These are phyloP conservation scores for Mamestra brassicae DNA, from an alignment of 2,888 invertebrate genomes.

Conservation along the genomic window DNA sequence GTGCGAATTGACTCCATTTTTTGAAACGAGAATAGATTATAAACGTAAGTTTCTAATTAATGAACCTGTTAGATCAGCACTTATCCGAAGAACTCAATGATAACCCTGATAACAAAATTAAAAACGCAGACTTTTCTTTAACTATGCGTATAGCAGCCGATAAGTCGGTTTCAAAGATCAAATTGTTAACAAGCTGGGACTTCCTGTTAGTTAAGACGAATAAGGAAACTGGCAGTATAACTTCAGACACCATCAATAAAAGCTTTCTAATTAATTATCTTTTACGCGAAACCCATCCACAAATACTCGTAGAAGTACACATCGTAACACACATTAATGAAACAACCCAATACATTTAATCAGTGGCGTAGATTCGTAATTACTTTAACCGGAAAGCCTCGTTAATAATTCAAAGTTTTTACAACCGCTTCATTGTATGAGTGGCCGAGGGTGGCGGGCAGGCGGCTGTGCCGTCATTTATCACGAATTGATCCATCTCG, in stretches of 20 bases:
- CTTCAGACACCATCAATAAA: neutral
- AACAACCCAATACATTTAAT: constrained; percentile 61
- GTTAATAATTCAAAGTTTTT: constrained; percentile 75
- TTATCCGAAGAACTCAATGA: neutral
- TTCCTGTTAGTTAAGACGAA: neutral
- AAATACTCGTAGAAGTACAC: constrained; percentile 25
- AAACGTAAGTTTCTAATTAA: constrained; percentile 8
- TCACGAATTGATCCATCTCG: constrained; percentile 83
- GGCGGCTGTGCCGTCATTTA: constrained; percentile 81
- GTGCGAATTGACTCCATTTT: constrained; percentile 51
- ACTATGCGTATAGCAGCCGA: neutral
- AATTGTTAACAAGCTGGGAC: constrained; percentile 2
- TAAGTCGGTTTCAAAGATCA: neutral
- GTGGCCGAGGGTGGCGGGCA: constrained; percentile 57
- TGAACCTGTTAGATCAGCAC: neutral
- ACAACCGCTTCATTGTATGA: constrained; percentile 67
- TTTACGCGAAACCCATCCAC: constrained; percentile 6
- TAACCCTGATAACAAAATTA: neutral
- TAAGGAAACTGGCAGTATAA: neutral
- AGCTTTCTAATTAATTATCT: constrained; percentile 37
- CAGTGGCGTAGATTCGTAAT: constrained; percentile 57
- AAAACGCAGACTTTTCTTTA: neutral
- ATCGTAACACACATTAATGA: constrained; percentile 51
- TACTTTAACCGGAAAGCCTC: constrained; percentile 68
- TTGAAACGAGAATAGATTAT: constrained; percentile 32